These are phyloP conservation scores for Sylvia atricapilla DNA, from an alignment of 2,113 vertebrate genomes.

Conservation along the genomic window DNA sequence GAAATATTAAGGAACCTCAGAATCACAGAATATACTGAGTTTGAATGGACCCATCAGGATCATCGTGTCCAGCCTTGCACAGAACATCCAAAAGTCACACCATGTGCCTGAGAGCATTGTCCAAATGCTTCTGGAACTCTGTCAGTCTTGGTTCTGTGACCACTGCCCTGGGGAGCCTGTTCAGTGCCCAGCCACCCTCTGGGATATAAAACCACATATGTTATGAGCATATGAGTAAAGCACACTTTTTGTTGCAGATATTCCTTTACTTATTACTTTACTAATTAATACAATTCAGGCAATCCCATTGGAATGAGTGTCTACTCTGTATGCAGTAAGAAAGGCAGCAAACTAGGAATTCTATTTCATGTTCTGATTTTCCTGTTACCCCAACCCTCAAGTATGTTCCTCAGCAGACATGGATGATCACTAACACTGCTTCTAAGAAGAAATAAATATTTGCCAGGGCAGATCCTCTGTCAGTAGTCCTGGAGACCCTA, in stretches of 20 bases:
- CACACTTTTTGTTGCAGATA: neutral
- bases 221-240: neutral
- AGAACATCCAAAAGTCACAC: fast-evolving
- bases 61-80: fast-evolving
- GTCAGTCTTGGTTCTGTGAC: neutral
- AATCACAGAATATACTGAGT: neutral
- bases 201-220: neutral
- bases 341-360: neutral
- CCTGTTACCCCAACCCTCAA: neutral
- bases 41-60: neutral
- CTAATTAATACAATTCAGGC: neutral
- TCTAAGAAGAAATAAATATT: neutral
- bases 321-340: neutral
- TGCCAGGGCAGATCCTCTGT: neutral
- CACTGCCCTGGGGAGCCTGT: neutral
- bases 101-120: fast-evolving
- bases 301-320: neutral
- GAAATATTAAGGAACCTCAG: neutral
- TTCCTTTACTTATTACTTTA: neutral
- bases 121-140: fast-evolving
- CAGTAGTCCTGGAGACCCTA: neutral
- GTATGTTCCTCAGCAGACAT: neutral
- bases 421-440: neutral
- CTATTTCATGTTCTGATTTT: neutral
- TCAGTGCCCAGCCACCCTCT: neutral